phyloP scores from a whole-genome alignment of 2,888 invertebrate genomes.

The Polyploca ridens region DNA sequence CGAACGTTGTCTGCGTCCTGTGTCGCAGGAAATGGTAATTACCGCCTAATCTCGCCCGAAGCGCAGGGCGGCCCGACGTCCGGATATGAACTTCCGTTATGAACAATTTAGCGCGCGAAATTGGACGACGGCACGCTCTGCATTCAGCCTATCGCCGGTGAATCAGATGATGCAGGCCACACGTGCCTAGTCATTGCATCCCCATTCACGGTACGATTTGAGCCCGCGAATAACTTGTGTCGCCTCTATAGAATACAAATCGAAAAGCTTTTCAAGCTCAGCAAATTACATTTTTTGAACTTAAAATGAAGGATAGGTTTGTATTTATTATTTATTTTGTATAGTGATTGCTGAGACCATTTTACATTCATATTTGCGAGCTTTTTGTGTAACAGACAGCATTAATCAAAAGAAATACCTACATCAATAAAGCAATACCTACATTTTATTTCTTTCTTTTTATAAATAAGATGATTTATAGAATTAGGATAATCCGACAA shows the following conservation, averaged over 20 bases:
- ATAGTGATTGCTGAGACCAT: no score
- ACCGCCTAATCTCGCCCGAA: slow-evolving; percentile 84
- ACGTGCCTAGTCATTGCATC: slow-evolving; percentile 55
- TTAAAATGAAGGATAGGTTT: no score
- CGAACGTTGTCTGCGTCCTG: slow-evolving; percentile 76
- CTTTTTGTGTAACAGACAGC: no score
- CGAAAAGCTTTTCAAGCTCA: slow-evolving; percentile 59
- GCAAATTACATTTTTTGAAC: slow-evolving; percentile 65
- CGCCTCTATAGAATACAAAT: slow-evolving; percentile 63
- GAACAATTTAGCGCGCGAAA: slow-evolving; percentile 91
- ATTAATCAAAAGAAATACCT: no score
- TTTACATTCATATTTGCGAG: no score
- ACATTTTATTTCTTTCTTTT: no score
- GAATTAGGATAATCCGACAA: no score
- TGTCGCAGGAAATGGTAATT: slow-evolving; percentile 84
- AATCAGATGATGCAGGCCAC: slow-evolving; percentile 60
- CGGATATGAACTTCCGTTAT: slow-evolving; percentile 95
- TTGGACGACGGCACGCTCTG: slow-evolving; percentile 82
- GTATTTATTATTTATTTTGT: no score
- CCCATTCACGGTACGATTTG: slow-evolving; percentile 60
- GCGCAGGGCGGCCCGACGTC: slow-evolving; percentile 82
- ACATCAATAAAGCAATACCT: no score
- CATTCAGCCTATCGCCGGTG: slow-evolving; percentile 68
- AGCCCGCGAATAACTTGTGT: slow-evolving; percentile 59
- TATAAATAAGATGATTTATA: no score